Evolutionary conservation across 1,140 invertebrate species (phyloP), one percentile per base, ranked within the genome.

Genomic region (Wasmannia auropunctata): DNA sequence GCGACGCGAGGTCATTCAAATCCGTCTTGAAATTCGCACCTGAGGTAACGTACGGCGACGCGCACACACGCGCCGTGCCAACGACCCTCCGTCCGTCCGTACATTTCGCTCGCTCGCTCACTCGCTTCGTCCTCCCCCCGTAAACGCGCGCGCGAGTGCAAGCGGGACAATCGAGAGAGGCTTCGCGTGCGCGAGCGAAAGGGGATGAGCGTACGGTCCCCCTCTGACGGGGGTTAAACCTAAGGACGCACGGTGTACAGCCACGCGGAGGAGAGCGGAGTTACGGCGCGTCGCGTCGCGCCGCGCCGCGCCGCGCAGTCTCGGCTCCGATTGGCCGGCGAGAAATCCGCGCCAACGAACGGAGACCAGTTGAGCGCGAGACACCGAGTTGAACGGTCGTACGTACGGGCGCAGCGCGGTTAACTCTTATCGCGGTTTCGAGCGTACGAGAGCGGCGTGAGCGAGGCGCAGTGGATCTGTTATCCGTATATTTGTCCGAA

Each of bases 301-400:
- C n/a, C n/a, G 58, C 31, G 89, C 60, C 92, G 92, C 93, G 92
- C 92, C 92, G 92, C 93, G 92, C 92, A 93, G 92, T 93, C 93
- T 93, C 92, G 88, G 63, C 76, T 49, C 87, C 88, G 76, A 93
- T 93, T 92, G 91, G 93, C 65, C 87, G 90, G 86, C 83, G 86
- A 88, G 81, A 87, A 90, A 91, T 90, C 92, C 93, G 93, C 92
- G 94, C 90, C 91, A 94, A 94, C 90, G 80, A 91, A 86, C 88
- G 86, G 92, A 93, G 92, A 94, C 92, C 93, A 95, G 94, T 95
- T 94, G 94, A 95, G 93, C 94, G 94, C 94, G 94, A 95, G 93
- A 93, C 91, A 90, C 92, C 93, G 94, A 94, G 88, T 88, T 75
- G 93, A 87, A 90, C 92, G 93, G 93, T 94, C 88, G 86, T 88